Evolutionary conservation across 2,113 vertebrate species (phyloP).

Genomic region (Hassar affinis): DNA sequence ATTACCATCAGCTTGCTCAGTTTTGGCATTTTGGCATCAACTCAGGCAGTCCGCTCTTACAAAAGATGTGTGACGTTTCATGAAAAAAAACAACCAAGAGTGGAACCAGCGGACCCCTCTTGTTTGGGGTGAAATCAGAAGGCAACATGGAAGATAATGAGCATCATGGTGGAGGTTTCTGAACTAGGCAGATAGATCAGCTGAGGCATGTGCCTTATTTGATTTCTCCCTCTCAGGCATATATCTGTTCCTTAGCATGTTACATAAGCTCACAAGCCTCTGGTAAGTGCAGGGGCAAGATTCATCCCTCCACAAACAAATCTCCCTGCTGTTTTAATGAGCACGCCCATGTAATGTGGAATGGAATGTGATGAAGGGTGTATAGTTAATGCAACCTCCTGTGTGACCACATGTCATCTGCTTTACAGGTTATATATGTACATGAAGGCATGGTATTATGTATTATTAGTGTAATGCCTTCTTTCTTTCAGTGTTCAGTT

Average conservation of each 20-base stretch:
- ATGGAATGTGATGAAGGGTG: not conserved
- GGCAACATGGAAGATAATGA: not conserved
- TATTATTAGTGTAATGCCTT: not conserved
- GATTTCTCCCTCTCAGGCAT: not conserved
- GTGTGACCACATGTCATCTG: not conserved
- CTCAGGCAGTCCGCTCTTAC: not conserved
- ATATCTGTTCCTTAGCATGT: not conserved
- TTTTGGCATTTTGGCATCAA: not conserved
- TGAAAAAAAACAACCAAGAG: not conserved
- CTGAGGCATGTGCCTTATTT: not conserved
- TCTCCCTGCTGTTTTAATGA: not conserved
- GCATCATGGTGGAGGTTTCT: not conserved
- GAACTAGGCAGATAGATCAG: not conserved
- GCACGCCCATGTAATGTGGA: not conserved
- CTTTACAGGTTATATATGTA: not conserved
- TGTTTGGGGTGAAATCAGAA: not conserved
- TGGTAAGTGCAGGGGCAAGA: not conserved
- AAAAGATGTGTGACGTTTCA: not conserved
- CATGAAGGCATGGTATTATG: not conserved
- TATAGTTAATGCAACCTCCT: not conserved
- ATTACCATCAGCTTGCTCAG: not conserved
- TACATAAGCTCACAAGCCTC: not conserved
- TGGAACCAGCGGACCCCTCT: not conserved
- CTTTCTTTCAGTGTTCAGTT: not conserved
- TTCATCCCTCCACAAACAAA: not conserved